Base-by-base conservation (phyloP, 2,797 vertebrate species). In the Anas acuta region DNA sequence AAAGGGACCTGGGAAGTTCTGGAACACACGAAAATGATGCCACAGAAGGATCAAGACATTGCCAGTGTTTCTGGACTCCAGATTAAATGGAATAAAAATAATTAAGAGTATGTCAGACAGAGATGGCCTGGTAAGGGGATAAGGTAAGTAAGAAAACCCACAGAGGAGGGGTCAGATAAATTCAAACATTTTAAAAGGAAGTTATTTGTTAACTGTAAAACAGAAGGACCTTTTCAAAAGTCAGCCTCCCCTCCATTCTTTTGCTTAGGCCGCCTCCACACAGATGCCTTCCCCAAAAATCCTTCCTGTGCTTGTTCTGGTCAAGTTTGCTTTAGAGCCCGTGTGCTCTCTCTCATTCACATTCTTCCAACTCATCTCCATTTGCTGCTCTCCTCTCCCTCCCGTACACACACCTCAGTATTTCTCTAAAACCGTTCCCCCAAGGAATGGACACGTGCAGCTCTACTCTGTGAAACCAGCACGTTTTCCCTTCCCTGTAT, bases 381-480 rank as follows among this genome's bases (percentile, higher is more conserved):
- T 7, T 21, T 28, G 15, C 65, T 30, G 32, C 43, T 22, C 74
- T 32, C 69, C 49, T 22, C 20, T 41, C 35, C 66, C 1, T 0
- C 15, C 18, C 28, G n/a, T 15, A 9, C 41, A 8, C 0, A 0
- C 41, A 17, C 25, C 79, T 9, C 60, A 1, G 22, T 5, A 9
- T 35, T 20, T 39, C 69, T 64, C 7, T 6, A 7, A 25, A 64
- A 15, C 8, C 7, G 26, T 6, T 17, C 37, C 75, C 67, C 39
- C 39, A 37, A 0, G 2, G 56, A 56, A 37, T 0, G 0, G 45
- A 32, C 2, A 22, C 0, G 2, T 3, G 0, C 15, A 75, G 45
- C 12, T 47, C 53, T 4, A 1, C 6, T 4, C 43, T 13, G 26
- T 11, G 53, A 35, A 43, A 66, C 19, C 12, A 57, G 8, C 45